Evolutionary conservation across 2,113 vertebrate species (phyloP), one percentile per base, ranked within the genome.

Genomic region (Xiphophorus couchianus): DNA sequence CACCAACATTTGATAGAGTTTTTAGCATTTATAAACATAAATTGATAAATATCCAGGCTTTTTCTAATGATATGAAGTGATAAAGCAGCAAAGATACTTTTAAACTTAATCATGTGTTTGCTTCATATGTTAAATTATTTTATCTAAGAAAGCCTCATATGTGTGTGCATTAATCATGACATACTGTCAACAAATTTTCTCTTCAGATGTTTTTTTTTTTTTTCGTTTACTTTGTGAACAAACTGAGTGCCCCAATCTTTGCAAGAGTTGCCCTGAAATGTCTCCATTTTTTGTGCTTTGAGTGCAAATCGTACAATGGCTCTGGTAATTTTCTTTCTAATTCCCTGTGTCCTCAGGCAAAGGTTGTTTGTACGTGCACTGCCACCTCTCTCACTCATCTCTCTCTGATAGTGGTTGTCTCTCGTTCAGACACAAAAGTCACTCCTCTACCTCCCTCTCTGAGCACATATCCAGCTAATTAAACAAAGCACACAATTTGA

Each of bases 401-500:
- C 77, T 39, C 69, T 64, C 11, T 78, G 58, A n/a, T 31, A 73
- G 71, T 71, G 69, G 74, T 62, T 13, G 37, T 87, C 81, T 89
- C 78, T 86, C 83, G 31, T 71, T 73, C 66, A 31, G 78, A 71
- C 71, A 76, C 30, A 75, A 84, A 83, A 76, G 68, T 75, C 81
- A 29, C 62, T 37, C 66, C 66, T 67, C 74, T 71, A 69, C 81
- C 77, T 83, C 73, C 76, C 84, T 82, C 74, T 85, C 82, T 70
- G 48, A 76, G 87, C 89, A 86, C 86, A 91, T 86, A 91, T 83
- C 85, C 90, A 92, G 86, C 87, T 92, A 93, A 94, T 94, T 94
- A 92, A 93, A 93, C 88, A 89, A 92, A 92, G 90, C 83, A 91
- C 87, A 89, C 83, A 39, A 90, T 89, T 92, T 94, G 91, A 93